Evolutionary conservation across 2,113 vertebrate genomes (phyloP), one percentile per base, ranked within the genome.

Genomic region (Limanda limanda): DNA sequence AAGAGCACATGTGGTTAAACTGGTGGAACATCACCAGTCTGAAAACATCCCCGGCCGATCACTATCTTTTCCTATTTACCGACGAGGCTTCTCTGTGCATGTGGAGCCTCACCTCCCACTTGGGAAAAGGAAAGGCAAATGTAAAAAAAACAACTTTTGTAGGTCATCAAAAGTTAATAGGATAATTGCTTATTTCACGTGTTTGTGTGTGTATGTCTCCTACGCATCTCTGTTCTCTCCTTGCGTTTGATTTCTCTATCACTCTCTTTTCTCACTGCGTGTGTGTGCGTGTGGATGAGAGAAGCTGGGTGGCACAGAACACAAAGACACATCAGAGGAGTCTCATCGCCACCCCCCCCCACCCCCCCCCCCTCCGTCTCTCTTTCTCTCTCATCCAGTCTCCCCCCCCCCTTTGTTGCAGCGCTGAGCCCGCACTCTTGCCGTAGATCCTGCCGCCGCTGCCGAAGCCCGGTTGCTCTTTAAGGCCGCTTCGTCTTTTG

Each of bases 391-490:
- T 87, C 83, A 83, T 88, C 83, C 87, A 81, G 78, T 75, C 73
- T 71, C 73, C 77, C 79, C 60, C 64, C 72, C 75, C 79, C 57
- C 66, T 94, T 93, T 93, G 90, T 93, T 86, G 85, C 86, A 71
- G 82, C 81, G 91, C 92, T 92, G 92, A 94, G 92, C 88, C 83
- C 81, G 86, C 90, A 93, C 89, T 92, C 90, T 82, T 82, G 79
- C 84, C 70, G 83, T 72, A 78, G 83, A 54, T 90, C 74, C 75
- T 71, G 90, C 88, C 24, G 79, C 83, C 54, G 57, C 79, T 54
- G 80, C 82, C 54, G 73, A 81, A 85, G 85, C 83, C 88, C 85
- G 82, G 84, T 72, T 88, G 81, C 86, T 91, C 91, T 91, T 92
- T 91, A 85, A 90, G 91, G 86, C 87, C 81, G 79, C 75, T 87